Evolutionary conservation across 2,113 vertebrate species (phyloP).

Genomic region (Arvicanthis niloticus): DNA sequence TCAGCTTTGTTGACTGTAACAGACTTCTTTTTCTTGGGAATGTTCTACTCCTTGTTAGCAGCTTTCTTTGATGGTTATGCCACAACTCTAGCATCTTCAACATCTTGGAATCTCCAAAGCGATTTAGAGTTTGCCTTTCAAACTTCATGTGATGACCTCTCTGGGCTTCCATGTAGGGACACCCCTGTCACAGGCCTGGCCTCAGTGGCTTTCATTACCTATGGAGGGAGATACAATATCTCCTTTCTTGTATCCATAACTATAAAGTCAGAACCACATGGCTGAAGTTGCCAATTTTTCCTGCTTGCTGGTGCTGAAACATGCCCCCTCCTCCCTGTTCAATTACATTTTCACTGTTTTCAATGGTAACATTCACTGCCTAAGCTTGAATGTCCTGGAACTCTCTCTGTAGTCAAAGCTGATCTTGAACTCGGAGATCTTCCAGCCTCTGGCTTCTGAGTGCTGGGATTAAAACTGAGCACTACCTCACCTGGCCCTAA

Average conservation of each 20-base stretch:
- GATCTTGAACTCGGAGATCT: neutral
- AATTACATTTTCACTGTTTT: neutral
- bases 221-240: neutral
- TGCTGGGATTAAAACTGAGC: neutral
- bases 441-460: neutral
- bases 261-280: neutral
- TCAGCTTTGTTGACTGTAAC: neutral
- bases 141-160: neutral
- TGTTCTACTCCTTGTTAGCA: neutral
- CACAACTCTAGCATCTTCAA: neutral
- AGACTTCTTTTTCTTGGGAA: neutral
- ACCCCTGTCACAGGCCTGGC: neutral
- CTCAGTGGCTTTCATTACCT: neutral
- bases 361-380: neutral
- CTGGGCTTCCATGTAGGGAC: neutral
- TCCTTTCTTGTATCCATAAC: neutral
- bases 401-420: neutral
- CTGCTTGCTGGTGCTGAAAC: neutral
- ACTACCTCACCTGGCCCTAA: neutral
- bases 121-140: neutral
- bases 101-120: neutral
- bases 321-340: neutral
- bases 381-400: neutral
- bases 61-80: neutral
- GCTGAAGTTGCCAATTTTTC: neutral